Evolutionary conservation across 2,888 invertebrate species (phyloP), one percentile per base, ranked within the genome.

Genomic region (Rhingia campestris): DNA sequence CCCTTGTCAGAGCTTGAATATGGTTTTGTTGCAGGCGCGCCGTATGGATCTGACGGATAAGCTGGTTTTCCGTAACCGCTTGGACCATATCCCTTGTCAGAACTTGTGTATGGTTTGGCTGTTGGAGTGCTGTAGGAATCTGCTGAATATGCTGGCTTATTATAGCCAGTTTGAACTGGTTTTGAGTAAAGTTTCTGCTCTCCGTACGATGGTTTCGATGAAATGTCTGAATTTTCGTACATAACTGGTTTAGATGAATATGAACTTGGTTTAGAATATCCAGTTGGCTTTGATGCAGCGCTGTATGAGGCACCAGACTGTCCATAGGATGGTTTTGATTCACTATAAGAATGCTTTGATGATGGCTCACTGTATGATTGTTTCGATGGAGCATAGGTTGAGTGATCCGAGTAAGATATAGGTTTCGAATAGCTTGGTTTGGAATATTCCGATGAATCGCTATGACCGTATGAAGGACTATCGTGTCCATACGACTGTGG

Each of bases 221-320:
- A 45, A 6, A 9, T 22, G 45, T 75, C 74, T 0, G 70, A 6
- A 12, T 67, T 53, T 4, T 61, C 64, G 14, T 70, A 69, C 5
- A 47, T 37, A 14, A 30, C 22, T 59, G 69, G 47, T 3, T 64
- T 70, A 0, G 70, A 43, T 5, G 54, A 39, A 43, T 80, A 80
- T 4, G 79, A 63, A 1, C 39, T 58, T 6, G 81, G 81, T n/a
- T 69, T 84, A 3, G 70, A 70, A 30, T 81, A 64, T 4, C 7
- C 7, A 39, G 39, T 2, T 0, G 51, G 37, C 7, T 81, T 76
- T 5, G 69, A 64, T 39, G 22, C 6, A 6, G 56, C 10, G 12
- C 37, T 69, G 12, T 64, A 75, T 4, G 64, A 54, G 10, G 45
- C 9, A 3, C 22, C 51, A 22, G 76, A 54, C 33, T 53, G 35